These are phyloP conservation scores for Tragelaphus strepsiceros DNA, from an alignment of 2,113 vertebrate species.

Conservation along the genomic window DNA sequence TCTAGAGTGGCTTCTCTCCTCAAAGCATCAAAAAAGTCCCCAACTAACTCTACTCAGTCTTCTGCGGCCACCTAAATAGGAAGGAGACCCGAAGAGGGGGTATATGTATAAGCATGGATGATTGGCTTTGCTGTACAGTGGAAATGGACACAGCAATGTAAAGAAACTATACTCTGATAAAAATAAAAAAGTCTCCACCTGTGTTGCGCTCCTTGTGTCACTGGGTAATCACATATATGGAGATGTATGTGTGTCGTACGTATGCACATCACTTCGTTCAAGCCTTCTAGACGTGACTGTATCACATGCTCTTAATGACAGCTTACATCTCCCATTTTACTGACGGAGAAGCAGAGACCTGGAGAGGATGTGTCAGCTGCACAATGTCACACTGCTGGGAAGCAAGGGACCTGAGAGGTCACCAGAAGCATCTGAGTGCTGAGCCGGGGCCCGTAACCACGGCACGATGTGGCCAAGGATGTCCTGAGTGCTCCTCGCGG, in stretches of 20 bases:
- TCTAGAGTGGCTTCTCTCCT: background rate
- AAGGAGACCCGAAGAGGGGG: background rate
- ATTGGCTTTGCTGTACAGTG: background rate
- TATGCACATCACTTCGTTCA: accelerated
- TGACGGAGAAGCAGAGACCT: background rate
- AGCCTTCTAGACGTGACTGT: accelerated
- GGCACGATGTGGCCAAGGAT: background rate
- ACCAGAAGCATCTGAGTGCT: background rate
- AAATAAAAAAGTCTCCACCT: background rate
- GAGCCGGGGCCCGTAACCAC: accelerated
- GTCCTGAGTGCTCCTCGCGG: no score
- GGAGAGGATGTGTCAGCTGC: background rate
- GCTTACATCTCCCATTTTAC: background rate
- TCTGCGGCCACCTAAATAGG: background rate
- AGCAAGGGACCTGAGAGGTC: background rate
- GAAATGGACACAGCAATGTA: background rate
- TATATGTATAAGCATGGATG: background rate
- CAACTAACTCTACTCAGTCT: background rate
- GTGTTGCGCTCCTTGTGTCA: accelerated
- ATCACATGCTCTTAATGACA: background rate
- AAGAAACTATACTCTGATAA: background rate
- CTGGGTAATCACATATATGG: no score
- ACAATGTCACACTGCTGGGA: background rate
- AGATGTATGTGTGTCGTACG: accelerated
- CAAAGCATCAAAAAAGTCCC: background rate